Base-by-base conservation (phyloP, 2,113 vertebrate species). In the Sinosuthora webbiana region DNA sequence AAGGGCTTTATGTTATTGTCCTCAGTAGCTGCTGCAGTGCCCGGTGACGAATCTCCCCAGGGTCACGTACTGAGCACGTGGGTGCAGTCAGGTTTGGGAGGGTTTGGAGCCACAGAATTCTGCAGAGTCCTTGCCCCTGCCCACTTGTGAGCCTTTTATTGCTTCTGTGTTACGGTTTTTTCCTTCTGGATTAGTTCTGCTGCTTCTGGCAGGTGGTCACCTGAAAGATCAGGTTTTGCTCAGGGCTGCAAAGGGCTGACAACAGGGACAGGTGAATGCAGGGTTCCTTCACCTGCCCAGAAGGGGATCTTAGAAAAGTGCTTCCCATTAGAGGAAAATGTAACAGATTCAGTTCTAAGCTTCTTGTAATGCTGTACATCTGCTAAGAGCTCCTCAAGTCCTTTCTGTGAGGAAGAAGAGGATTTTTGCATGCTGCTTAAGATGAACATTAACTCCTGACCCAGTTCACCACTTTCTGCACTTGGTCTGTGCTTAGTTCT, bases 21-120 rank as follows among this genome's bases (percentile, higher is more conserved):
- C 64, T 49, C 1, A 3, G 62, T 21, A 79, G 85, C 50, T 85
- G 78, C 82, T 93, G 78, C 78, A 0, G 0, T 79, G 87, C 49
- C 16, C 1, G 1, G 68, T 17, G 42, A 21, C 4, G 2, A 13
- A 49, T 53, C 55, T 62, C 44, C 44, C 57, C 44, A 64, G 42
- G 30, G 59, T 47, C 86, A 24, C 0, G 0, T 31, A 11, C 53
- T 30, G 15, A 59, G 71, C 60, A 28, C 0, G 0, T 49, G 65
- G 44, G 22, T 73, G 57, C 56, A 75, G 87, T 28, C 44, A 75
- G 80, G 18, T 57, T 68, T 91, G 70, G 75, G 52, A 44, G 83
- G 80, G 62, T 69, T 70, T 87, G 81, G 50, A 74, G 57, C 23
- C 1, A 8, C 53, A 65, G 62, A 23, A 30, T 22, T 76, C 59